Base-by-base conservation (phyloP, 2,888 invertebrate genomes). In the Drosophila longiperda region DNA sequence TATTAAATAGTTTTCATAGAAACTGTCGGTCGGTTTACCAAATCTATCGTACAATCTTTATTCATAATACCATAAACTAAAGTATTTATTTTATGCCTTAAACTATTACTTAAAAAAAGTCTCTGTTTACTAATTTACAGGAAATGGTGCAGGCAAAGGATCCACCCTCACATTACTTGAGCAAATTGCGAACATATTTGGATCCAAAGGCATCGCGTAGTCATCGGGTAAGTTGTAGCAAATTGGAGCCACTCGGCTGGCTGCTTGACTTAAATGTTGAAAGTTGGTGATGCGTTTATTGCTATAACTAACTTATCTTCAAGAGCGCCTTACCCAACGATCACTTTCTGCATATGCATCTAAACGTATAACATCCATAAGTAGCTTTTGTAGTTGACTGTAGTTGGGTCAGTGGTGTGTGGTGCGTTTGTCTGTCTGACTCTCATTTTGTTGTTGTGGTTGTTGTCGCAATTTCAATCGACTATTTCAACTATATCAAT, bases 131-230 rank as follows among this genome's bases (percentile, higher is more conserved):
- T 38, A 12, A 1, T 83, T 95, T 95, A 29, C 93, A 99, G 97
- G 99, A 99, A 95, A 96, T 97, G 95, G 98, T 99, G 87, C 98
- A 98, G 92, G 99, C 98, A n/a, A 99, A 99, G 94, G 98, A 99
- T 93, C 97, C 99, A 58, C 99, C 99, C 57, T 95, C 97, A 66
- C 98, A 98, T 94, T 99, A 99, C 95, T 95, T 99, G 92, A 97
- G 97, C 93, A 99, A 99, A 94, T 94, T 99, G 89, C 95, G 97
- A 89, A 98, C 98, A 9, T 99, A 99, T 94, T 95, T 99, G 92
- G 99, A 99, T 93, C 99, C 99, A 5, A 98, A 98, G 93, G 98
- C 98, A 55, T 98, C 98, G 54, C 95, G 98, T 91, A 98, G 98
- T 94, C 97, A 98, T 93, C 95, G 98, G 95, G 98, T 98, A 94